phyloP scores from a whole-genome alignment of 1,140 invertebrate genomes.

The Pogonognathellus flavescens region DNA sequence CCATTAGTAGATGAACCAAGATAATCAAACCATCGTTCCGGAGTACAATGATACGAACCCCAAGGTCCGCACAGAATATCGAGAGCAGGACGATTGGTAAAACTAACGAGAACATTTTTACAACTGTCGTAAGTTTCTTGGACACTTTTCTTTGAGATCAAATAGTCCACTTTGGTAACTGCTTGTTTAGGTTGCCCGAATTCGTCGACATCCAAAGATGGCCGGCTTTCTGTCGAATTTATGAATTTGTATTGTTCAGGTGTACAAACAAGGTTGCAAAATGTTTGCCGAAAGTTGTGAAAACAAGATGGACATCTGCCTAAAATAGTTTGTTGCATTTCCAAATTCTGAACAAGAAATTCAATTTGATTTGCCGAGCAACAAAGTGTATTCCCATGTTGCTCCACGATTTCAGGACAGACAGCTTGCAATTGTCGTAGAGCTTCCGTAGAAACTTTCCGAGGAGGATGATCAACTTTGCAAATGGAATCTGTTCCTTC shows the following conservation, averaged over 20 bases:
- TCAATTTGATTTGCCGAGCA: constrained; percentile 69
- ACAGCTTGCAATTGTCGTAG: constrained; percentile 9
- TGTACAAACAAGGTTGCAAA: constrained; percentile 88
- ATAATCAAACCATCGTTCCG: constrained; percentile 78
- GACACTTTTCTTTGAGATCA: constrained; percentile 76
- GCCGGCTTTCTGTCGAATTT: constrained; percentile 71
- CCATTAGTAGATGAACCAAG: constrained; percentile 79
- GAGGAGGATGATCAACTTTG: constrained; percentile 33
- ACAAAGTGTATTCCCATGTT: constrained; percentile 69
- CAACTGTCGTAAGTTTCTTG: constrained; percentile 83
- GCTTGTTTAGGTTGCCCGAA: constrained; percentile 76
- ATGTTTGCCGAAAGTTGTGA: constrained; percentile 83
- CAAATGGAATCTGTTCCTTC: constrained; percentile 41
- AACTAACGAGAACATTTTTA: constrained; percentile 83
- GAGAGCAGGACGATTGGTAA: constrained; percentile 79
- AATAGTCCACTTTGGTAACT: constrained; percentile 80
- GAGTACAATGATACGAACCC: constrained; percentile 77
- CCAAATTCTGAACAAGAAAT: constrained; percentile 67
- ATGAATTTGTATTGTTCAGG: constrained; percentile 83
- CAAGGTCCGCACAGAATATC: constrained; percentile 85
- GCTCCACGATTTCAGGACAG: constrained; percentile 66
- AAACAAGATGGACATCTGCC: constrained; percentile 88
- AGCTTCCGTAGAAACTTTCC: constrained; percentile 11
- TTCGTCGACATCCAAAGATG: constrained; percentile 19
- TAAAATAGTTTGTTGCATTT: constrained; percentile 70